These are phyloP conservation scores for Peromyscus californicus DNA, from an alignment of 2,113 vertebrate genomes.

Conservation along the genomic window DNA sequence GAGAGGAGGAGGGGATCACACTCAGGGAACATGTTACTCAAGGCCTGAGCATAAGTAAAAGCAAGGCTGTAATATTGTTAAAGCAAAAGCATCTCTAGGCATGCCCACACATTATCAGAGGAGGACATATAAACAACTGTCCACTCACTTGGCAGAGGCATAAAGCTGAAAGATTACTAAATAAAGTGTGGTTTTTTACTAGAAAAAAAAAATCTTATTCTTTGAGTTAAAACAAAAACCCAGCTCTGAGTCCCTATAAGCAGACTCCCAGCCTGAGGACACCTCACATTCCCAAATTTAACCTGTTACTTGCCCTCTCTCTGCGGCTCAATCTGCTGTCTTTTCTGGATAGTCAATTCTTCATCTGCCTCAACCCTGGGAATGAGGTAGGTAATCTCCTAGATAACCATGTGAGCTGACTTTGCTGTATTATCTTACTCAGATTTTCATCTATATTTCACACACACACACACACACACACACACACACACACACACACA, in stretches of 20 bases:
- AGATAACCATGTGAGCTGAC: not conserved
- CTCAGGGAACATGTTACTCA: constrained; percentile 56
- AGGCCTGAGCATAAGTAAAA: constrained; percentile 49
- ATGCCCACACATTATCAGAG: not conserved
- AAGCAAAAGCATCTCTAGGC: not conserved
- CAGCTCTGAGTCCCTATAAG: not conserved
- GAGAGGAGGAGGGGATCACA: not conserved
- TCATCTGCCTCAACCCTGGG: no score
- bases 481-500: not conserved
- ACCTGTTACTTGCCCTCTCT: no score
- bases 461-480: not conserved
- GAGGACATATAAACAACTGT: constrained; percentile 10
- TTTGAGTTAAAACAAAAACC: not conserved
- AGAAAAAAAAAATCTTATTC: not conserved
- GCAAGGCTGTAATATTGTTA: constrained; percentile 3
- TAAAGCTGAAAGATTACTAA: constrained; percentile 31
- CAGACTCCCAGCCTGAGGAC: not conserved
- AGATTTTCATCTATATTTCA: not conserved
- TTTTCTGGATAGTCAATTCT: no score
- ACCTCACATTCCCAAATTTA: not conserved
- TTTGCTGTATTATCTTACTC: not conserved
- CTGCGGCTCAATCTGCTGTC: no score
- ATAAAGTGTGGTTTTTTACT: constrained; percentile 55
- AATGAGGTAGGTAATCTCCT: no score
- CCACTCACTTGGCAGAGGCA: constrained; percentile 43